Evolutionary conservation across 2,888 invertebrate genomes (phyloP), one percentile per base, ranked within the genome.

Genomic region (Drosophila differens): DNA sequence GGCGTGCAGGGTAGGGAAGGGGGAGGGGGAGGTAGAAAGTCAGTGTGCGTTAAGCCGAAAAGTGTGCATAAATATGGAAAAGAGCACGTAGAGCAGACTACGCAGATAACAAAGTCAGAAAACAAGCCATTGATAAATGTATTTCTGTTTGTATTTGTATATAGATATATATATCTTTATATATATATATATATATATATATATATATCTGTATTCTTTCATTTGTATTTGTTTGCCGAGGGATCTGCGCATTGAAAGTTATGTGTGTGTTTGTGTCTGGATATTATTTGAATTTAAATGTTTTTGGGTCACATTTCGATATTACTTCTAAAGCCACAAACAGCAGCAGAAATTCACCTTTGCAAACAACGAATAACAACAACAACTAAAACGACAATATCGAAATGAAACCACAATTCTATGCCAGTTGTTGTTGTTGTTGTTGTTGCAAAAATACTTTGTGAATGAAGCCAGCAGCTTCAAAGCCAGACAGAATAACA

Each of bases 51-150:
- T 85, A 89, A 84, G 85, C 85, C 88, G 76, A 75, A 89, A 87
- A 88, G 83, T 85, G 78, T 87, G 89, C 89, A 82, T 82, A 81
- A 87, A 83, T 81, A 82, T 89, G 37, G 44, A 58, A 74, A 89
- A 74, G 82, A 80, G 84, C 88, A 89, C 88, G 88, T 89, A 81
- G 69, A 60, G 49, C 75, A 44, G 28, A 57, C 28, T n/a, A 57
- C 22, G 22, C 32, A 85, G 88, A 89, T 87, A 89, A 83, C 79
- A 79, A 71, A 74, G 70, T 73, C 58, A 70, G 47, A 47, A 71
- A 82, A 76, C 67, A 80, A 70, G 78, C 65, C 77, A 83, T 76
- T 84, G 81, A 85, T 88, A 88, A 73, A 81, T 72, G 55, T 62
- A 70, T 70, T 65, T 55, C 19, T 32, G 30, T 35, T 35, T 16